A percentile compares a stretch with the other conserved stretches of the same genome.
phyloP scores from a whole-genome alignment of 2,113 vertebrate genomes.

The Neofelis nebulosa region DNA sequence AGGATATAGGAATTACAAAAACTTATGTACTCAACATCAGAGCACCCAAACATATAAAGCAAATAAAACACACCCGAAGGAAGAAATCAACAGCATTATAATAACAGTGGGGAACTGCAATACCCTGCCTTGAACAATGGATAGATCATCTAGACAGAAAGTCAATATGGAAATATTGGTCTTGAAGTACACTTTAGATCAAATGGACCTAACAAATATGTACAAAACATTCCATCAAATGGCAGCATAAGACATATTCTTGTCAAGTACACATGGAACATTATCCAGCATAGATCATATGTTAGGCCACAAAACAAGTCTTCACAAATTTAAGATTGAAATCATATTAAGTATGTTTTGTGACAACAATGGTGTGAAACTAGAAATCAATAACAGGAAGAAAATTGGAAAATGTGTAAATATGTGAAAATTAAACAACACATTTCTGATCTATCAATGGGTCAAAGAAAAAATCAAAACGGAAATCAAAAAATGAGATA shows the following conservation, averaged over 20 bases:
- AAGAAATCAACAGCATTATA: background rate
- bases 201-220: background rate
- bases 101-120: background rate
- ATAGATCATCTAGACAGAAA: background rate
- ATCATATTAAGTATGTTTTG: background rate
- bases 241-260: background rate
- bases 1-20: background rate
- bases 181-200: background rate
- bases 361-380: background rate
- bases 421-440: background rate
- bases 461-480: background rate
- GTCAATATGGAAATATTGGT: background rate
- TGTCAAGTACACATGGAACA: background rate
- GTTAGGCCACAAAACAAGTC: background rate
- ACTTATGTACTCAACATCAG: background rate
- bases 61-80: background rate
- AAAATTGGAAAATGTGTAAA: background rate
- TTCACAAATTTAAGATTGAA: constrained; percentile 15
- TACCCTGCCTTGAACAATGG: background rate
- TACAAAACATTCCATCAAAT: background rate
- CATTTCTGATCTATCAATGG: background rate
- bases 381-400: background rate
- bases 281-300: background rate
- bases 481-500: background rate
- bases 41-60: background rate